These are phyloP conservation scores for Drosophila nr. perissopoda DNA, from an alignment of 2,888 invertebrate species.

Conservation along the genomic window DNA sequence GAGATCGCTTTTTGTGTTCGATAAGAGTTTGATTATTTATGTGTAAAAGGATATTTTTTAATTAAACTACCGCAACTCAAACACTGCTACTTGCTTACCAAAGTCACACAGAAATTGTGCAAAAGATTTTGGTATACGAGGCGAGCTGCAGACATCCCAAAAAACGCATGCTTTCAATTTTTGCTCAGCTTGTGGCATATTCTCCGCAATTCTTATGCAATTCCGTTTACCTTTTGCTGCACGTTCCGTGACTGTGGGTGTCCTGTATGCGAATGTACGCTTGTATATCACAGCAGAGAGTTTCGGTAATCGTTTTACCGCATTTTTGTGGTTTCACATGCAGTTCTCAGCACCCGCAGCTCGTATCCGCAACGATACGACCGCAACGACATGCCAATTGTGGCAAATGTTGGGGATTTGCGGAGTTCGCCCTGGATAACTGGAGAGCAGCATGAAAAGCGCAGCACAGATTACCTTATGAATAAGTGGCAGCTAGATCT, in stretches of 20 bases:
- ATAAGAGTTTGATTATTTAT: not conserved
- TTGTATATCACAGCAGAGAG: conserved; percentile 34
- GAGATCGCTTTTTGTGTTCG: not conserved
- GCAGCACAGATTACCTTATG: conserved; percentile 48
- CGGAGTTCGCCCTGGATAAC: conserved; percentile 13
- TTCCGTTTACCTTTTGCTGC: conserved; percentile 31
- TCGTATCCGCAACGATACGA: conserved; percentile 29
- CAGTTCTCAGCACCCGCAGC: conserved; percentile 50
- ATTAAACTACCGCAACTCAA: not conserved
- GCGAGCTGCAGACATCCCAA: conserved; percentile 1
- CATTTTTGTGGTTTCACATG: conserved; percentile 68
- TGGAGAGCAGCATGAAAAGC: conserved; percentile 41
- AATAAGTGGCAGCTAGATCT: not conserved
- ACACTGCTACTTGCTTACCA: not conserved
- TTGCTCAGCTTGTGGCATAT: conserved; percentile 5
- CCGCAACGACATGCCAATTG: conserved; percentile 75
- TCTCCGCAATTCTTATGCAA: conserved; percentile 19
- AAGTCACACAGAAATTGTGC: not conserved
- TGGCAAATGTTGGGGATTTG: conserved; percentile 62
- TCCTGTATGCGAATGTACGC: not conserved
- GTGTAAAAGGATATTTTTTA: not conserved
- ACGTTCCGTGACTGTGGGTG: conserved; percentile 8
- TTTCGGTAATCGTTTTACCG: conserved; percentile 71
- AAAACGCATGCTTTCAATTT: not conserved
- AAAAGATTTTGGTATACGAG: not conserved